A percentile compares a stretch with the other conserved stretches of the same genome.
Conservation (phyloP, 1,140 invertebrate species). For the Drosophila navojoa region DNA sequence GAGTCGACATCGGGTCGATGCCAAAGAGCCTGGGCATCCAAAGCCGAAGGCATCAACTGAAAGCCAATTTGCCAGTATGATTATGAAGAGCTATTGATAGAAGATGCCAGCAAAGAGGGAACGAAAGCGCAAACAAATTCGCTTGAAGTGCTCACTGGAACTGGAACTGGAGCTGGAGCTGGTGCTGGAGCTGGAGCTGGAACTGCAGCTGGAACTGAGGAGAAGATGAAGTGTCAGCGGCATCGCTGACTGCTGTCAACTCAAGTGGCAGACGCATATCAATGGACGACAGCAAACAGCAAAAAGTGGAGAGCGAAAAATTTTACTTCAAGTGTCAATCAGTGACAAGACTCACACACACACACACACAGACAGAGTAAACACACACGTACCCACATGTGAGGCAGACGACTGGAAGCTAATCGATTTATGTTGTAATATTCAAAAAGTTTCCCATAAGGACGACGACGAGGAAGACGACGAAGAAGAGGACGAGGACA, state of each 20-base stretch:
- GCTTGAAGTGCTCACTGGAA: conserved; percentile 2
- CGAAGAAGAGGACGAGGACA: conserved; percentile 46
- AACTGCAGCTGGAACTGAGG: conserved; percentile 11
- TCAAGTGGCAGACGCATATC: conserved; percentile 69
- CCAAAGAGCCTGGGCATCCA: neutral
- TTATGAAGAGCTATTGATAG: conserved; percentile 55
- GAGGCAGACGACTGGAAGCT: conserved; percentile 70
- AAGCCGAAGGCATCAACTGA: conserved; percentile 34
- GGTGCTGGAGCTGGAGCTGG: neutral
- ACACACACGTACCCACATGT: conserved; percentile 34
- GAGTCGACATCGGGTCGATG: conserved; percentile 31
- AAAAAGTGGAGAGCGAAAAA: conserved; percentile 69
- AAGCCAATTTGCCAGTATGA: conserved; percentile 72
- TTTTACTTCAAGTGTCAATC: conserved; percentile 78
- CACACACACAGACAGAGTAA: conserved; percentile 19
- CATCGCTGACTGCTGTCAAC: conserved; percentile 32
- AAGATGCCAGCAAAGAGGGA: conserved; percentile 28
- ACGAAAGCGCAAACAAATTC: conserved; percentile 5
- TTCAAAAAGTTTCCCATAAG: conserved; percentile 81
- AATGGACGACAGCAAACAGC: conserved; percentile 70
- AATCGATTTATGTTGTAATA: conserved; percentile 83
- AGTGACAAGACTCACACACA: conserved; percentile 62
- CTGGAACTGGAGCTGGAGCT: neutral
- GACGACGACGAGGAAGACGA: conserved; percentile 35
- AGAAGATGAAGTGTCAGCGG: conserved; percentile 21